Evolutionary conservation across 2,888 invertebrate genomes (phyloP), one percentile per base, ranked within the genome.

Genomic region (Diadromus collaris): DNA sequence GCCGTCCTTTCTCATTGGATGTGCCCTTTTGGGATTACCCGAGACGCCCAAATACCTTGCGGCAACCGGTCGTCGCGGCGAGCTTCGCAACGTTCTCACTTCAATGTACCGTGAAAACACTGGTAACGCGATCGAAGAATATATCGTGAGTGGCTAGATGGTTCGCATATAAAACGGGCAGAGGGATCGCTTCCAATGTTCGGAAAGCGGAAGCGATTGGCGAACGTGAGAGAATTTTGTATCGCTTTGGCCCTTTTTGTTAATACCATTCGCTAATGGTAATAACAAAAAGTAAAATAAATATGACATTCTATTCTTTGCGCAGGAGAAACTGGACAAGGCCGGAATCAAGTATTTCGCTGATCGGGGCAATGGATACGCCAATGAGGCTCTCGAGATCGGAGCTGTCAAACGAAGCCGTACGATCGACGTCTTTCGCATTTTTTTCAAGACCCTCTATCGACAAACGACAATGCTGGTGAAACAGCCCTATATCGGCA

Each of bases 21-120:
- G 94, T 76, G 95, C 95, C 95, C 90, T 96, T 27, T 91, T 94
- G 81, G 92, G 93, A 79, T 95, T 96, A 91, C 96, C 96, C 0
- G 96, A 96, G 90, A 96, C 96, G 86, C 96, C 96, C 1, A 96
- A 96, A 90, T 96, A 95, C 90, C 93, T 96, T 86, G 93, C 96
- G 88, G 95, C 95, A 95, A 0, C 94, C 95, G 88, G 93, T 95
- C 41, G 94, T 95, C 54, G 94, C 94, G 73, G 94, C 96, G 1
- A 91, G 95, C 6, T 91, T 92, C 41, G 93, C 94, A 63, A 13
- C 27, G 41, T 68, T 41, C 92, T 96, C 16, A 93, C 93, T 85
- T 91, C 92, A 78, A 94, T 96, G 91, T 96, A 94, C 90, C 92
- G 92, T 34, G 93, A 92, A 83, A 96, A 96, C 88, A 95, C 95